These are phyloP conservation scores for Cistogaster globosa DNA, from an alignment of 2,888 invertebrate species.

Conservation along the genomic window DNA sequence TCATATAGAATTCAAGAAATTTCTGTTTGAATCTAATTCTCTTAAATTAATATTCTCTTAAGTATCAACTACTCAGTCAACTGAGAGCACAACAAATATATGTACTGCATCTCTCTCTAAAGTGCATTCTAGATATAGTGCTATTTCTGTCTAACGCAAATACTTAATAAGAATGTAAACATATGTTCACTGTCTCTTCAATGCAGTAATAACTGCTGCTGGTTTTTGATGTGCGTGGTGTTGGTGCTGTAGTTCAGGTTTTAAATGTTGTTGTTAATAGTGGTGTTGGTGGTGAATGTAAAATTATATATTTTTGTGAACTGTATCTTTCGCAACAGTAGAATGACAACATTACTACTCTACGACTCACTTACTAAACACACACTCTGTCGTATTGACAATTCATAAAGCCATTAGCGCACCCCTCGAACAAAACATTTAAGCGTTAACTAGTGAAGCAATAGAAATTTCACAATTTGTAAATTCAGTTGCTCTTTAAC, in stretches of 20 bases:
- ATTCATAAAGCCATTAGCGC: constrained; percentile 61
- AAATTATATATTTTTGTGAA: constrained; percentile 24
- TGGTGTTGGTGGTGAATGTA: constrained; percentile 35
- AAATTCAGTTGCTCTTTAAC: constrained; percentile 78
- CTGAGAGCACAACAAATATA: not conserved
- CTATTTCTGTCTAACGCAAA: constrained; percentile 34
- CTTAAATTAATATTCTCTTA: constrained; percentile 29
- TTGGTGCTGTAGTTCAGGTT: constrained; percentile 47
- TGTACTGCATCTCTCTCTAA: constrained; percentile 41
- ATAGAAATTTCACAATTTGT: constrained; percentile 71
- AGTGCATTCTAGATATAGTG: constrained; percentile 54
- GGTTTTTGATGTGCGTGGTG: constrained; percentile 28
- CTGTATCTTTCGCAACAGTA: constrained; percentile 52
- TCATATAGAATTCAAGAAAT: not conserved
- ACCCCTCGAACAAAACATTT: constrained; percentile 24
- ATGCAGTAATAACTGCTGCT: constrained; percentile 45
- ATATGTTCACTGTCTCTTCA: constrained; percentile 50
- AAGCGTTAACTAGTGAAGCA: constrained; percentile 42
- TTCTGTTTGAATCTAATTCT: not conserved
- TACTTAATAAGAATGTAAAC: constrained; percentile 47
- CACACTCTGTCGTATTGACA: constrained; percentile 27
- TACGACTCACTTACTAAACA: constrained; percentile 14
- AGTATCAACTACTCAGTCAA: constrained; percentile 7
- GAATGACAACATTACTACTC: constrained; percentile 15
- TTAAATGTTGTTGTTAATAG: not conserved